These are phyloP conservation scores for Amazonetta brasiliensis DNA, from an alignment of 2,797 vertebrate genomes.

Conservation along the genomic window DNA sequence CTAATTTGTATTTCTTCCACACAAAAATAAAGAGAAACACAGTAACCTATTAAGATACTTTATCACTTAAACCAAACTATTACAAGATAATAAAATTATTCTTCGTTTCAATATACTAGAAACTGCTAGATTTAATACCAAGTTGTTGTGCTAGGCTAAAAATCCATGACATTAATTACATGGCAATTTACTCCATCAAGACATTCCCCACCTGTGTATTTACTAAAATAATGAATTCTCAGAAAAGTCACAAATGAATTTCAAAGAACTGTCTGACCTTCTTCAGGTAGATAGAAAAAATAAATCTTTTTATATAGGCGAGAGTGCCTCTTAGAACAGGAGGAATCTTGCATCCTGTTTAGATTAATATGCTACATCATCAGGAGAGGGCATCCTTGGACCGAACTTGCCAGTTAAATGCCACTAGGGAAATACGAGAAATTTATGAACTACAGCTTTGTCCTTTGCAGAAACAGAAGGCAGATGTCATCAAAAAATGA, in stretches of 20 bases:
- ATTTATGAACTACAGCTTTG: not conserved
- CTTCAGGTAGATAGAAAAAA: not conserved
- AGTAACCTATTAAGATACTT: not conserved
- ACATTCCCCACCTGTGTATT: not conserved
- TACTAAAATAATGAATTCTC: not conserved
- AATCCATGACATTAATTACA: not conserved
- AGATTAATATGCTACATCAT: not conserved
- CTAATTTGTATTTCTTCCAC: not conserved
- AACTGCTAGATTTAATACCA: not conserved
- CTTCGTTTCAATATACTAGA: not conserved
- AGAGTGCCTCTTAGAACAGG: not conserved
- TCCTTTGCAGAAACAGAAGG: not conserved
- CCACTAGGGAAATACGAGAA: not conserved
- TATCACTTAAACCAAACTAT: not conserved
- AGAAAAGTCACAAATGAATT: not conserved
- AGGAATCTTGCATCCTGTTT: not conserved
- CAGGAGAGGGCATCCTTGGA: conserved; percentile 68
- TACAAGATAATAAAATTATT: not conserved
- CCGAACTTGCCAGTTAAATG: not conserved
- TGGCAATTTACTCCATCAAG: not conserved
- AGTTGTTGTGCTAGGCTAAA: not conserved
- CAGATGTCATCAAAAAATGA: not conserved
- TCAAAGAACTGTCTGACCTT: not conserved
- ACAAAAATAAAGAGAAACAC: not conserved
- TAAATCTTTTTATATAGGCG: not conserved